Evolutionary conservation across 2,888 invertebrate species (phyloP).

Genomic region (Drosophila neutralis): DNA sequence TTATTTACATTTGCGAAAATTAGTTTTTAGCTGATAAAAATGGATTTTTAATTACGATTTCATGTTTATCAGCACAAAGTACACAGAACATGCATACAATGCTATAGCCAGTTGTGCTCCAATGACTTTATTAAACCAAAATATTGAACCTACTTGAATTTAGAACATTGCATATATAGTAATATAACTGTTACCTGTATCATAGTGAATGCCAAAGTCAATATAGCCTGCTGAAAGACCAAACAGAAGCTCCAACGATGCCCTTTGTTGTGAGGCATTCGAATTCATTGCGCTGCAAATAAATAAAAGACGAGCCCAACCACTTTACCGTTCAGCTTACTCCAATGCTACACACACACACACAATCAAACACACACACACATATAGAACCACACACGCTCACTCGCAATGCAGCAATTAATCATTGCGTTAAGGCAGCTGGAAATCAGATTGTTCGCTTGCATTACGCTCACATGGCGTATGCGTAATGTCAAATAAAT

Average conservation of each 20-base stretch:
- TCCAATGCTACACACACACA: slow-evolving; percentile 2
- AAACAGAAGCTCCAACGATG: slow-evolving; percentile 35
- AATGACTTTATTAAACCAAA: neutral
- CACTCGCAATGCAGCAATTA: slow-evolving; percentile 57
- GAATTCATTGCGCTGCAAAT: slow-evolving; percentile 67
- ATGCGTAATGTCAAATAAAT: slow-evolving; percentile 77
- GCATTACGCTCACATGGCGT: slow-evolving; percentile 65
- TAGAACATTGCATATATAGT: neutral
- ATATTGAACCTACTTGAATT: neutral
- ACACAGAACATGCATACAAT: neutral
- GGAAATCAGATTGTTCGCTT: slow-evolving; percentile 62
- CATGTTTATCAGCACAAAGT: neutral
- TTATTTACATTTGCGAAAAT: neutral
- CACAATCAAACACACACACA: slow-evolving; percentile 4
- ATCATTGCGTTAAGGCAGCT: slow-evolving; percentile 72
- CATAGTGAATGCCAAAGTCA: slow-evolving; percentile 12
- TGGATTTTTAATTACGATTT: neutral
- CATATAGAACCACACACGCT: slow-evolving; percentile 4
- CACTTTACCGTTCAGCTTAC: slow-evolving; percentile 8
- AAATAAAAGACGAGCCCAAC: slow-evolving; percentile 60
- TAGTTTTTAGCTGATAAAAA: neutral
- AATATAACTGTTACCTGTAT: neutral
- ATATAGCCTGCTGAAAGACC: neutral
- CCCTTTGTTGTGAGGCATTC: slow-evolving; percentile 36
- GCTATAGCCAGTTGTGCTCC: neutral